Evolutionary conservation across 2,888 invertebrate genomes (phyloP), one percentile per base, ranked within the genome.

Genomic region (Stenoptilia bipunctidactyla): DNA sequence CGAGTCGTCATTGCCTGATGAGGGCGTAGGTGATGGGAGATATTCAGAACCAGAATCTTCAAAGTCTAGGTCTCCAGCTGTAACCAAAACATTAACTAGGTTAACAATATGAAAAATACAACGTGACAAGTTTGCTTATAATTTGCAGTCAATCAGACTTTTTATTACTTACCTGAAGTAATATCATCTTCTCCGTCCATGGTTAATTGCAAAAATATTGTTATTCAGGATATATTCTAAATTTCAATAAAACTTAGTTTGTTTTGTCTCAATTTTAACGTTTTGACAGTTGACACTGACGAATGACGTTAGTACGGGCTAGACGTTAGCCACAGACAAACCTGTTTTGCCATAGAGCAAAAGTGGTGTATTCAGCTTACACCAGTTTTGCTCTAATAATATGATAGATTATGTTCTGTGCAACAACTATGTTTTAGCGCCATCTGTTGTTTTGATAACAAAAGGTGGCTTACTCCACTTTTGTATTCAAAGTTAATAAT

Each of bases 331-430:
- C 20, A 20, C 20, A 20, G 20, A 20, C 20, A 20, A 20, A 20
- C 20, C 3, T 20, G 8, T 5, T 20, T 3, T 20, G 3, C 8
- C 20, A 3, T 20, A 5, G 13, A 13, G 35, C 40, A 34, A 35
- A 40, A 20, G 15, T 30, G 40, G 20, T 35, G 13, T 40, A 40
- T 40, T 30, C 36, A 36, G 40, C 40, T 40, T 40, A 40, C 40
- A 40, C 40, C 15, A 40, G 27, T 40, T 36, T 40, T 40, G 36
- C 40, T 36, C 40, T 40, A 40, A 35, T 35, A 35, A 27, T 35
- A 27, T 35, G 34, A 27, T 34, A 35, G 20, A 12, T 35, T 25
- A 25, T 35, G 40, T 27, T 36, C 40, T 27, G 40, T 40, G 40
- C 40, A 35, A 39, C 34, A 36, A 40, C 40, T 36, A 40, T 40